Conservation (phyloP, 2,888 invertebrate genomes). For the Meteorus colon region DNA sequence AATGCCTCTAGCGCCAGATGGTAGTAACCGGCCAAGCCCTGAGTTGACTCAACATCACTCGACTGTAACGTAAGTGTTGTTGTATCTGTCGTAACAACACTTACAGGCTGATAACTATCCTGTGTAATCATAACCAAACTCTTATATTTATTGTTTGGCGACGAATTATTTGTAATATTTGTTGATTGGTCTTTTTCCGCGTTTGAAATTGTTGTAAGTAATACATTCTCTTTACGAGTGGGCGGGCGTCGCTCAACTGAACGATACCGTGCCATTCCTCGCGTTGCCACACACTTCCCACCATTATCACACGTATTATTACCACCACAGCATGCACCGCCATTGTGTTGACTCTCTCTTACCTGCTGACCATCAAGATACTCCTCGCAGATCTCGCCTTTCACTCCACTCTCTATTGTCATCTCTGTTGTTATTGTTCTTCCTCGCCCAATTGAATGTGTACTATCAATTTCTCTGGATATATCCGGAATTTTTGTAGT, state of each 20-base stretch:
- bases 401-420: slow-evolving; percentile 38
- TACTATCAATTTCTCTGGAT: slow-evolving; percentile 60
- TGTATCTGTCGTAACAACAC: slow-evolving; percentile 85
- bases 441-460: slow-evolving; percentile 57
- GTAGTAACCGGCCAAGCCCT: slow-evolving; percentile 72
- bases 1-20: slow-evolving; percentile 72
- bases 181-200: slow-evolving; percentile 39
- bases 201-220: slow-evolving; percentile 43
- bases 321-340: slow-evolving; percentile 57
- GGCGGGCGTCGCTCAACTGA: slow-evolving; percentile 72
- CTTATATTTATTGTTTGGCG: slow-evolving; percentile 79
- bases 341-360: slow-evolving; percentile 50
- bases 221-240: slow-evolving; percentile 68
- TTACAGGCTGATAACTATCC: slow-evolving; percentile 78
- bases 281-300: slow-evolving; percentile 60
- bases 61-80: slow-evolving; percentile 79
- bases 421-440: slow-evolving; percentile 13
- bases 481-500: slow-evolving; percentile 62
- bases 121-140: slow-evolving; percentile 94
- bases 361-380: slow-evolving; percentile 44
- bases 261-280: slow-evolving; percentile 69
- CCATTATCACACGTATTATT: slow-evolving; percentile 52
- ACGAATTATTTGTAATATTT: slow-evolving; percentile 45
- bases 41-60: slow-evolving; percentile 77
- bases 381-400: slow-evolving; percentile 47